Base-by-base conservation (phyloP, 2,113 vertebrate species). In the Edolisoma coerulescens region DNA sequence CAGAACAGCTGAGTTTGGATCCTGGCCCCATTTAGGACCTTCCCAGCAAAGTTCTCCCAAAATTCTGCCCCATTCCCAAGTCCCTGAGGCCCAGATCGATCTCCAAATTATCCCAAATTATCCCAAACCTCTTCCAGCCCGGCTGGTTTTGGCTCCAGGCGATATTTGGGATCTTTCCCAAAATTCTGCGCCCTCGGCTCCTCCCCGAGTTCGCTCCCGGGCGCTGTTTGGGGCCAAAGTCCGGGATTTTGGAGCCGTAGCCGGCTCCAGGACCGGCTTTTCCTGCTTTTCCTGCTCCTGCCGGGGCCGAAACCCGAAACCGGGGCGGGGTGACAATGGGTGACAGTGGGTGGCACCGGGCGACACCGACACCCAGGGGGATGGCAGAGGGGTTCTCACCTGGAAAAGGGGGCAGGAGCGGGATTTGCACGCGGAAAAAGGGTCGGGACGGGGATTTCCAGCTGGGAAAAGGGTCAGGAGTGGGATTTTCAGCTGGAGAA, bases 381-480 rank as follows among this genome's bases (percentile, higher is more conserved):
- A 8, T 27, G 57, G 57, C 35, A 60, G 35, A 8, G 35, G 10
- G 24, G 37, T 8, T 37, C 17, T 6, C 57, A 60, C 57, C 57
- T 60, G 57, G 57, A 17, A 37, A 59, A 11, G n/a, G 57, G 18
- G 57, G n/a, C n/a, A 2, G 57, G 57, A 24, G n/a, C 4, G 56
- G 56, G 23, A 5, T 10, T 4, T 5, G 22, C n/a, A 7, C 14
- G 1, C 23, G n/a, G 56, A 2, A 23, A 57, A n/a, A 7, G 56
- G 56, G 56, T 23, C 33, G 56, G 56, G 56, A 57, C 5, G 1
- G 33, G 21, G 54, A 23, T n/a, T n/a, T 23, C 21, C 54, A n/a
- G 20, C 54, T 7, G 54, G 54, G 1, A 23, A 23, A 54, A 22
- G 32, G 8, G 32, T n/a, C 20, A 3, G 54, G 54, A 56, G 32